Evolutionary conservation across 2,888 invertebrate genomes (phyloP), one percentile per base, ranked within the genome.

Genomic region (Callosobruchus maculatus): DNA sequence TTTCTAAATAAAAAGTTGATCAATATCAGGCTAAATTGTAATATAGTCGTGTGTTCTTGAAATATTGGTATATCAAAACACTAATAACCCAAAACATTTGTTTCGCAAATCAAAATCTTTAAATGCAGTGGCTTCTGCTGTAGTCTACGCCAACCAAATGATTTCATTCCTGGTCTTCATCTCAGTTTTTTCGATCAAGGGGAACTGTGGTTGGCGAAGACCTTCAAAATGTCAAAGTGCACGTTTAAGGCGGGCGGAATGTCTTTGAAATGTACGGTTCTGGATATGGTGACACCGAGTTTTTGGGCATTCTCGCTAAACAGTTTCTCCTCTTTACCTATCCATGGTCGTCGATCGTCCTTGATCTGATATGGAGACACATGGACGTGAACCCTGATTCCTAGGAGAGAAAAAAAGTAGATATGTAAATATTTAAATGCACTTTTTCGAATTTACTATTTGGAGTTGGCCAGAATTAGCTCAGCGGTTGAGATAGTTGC

Each of bases 341-440:
- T 95, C 95, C 96, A 96, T 9, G 94, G 94, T 73, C 96, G 89
- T 30, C 92, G 89, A 76, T 92, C 91, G 84, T 96, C 96, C 78
- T 90, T 89, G 73, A 96, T 92, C 88, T 97, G 97, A 88, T 97
- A 97, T n/a, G 96, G 96, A 68, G 96, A 95, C 74, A 97, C 94
- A 87, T 97, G 95, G 67, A 96, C 90, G 83, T 91, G 91, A 73
- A 95, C 89, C 78, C 90, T 89, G 81, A 95, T 91, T 72, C 90
- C 94, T 94, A 71, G n/a, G n/a, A n/a, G n/a, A n/a, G n/a, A n/a
- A 71, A 77, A 73, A 70, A 22, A 30, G 20, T 26, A 7, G 1
- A 13, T 18, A 49, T 18, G 18, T 13, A 49, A 7, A 18, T 13
- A 49, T 49, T 7, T 49, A 49, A 49, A 49, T 18, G 18, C 13